phyloP scores from a whole-genome alignment of 2,888 invertebrate species.

The Dysmachus trigonus region DNA sequence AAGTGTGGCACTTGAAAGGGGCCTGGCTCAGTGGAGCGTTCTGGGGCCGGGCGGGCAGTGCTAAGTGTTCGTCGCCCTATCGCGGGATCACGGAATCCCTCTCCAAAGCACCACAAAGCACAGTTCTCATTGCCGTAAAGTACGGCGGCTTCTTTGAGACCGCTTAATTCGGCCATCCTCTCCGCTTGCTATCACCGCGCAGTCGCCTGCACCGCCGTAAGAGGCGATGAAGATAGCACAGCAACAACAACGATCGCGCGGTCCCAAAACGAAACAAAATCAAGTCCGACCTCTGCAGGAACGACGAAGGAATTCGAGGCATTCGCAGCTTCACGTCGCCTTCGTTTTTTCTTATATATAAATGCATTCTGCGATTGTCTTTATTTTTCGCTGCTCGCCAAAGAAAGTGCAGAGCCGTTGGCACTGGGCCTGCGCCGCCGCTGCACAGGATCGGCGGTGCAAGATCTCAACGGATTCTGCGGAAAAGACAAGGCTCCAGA shows the following conservation, averaged over 20 bases:
- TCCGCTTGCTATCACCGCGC: slow-evolving; percentile 8
- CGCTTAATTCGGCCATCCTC: not conserved
- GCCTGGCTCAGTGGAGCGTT: not conserved
- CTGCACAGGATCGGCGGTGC: not conserved
- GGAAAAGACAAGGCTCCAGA: slow-evolving; percentile 20
- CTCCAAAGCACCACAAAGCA: too few relatives aligned
- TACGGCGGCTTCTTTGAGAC: slow-evolving; percentile 24
- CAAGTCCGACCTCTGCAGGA: slow-evolving; percentile 4
- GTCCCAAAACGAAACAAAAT: slow-evolving; percentile 5
- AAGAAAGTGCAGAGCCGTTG: slow-evolving; percentile 41
- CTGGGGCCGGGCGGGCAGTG: not conserved
- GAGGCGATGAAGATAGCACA: slow-evolving; percentile 39
- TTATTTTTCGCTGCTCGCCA: not conserved
- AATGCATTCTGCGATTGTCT: slow-evolving; percentile 38
- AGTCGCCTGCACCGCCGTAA: not conserved
- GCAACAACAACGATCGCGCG: slow-evolving; percentile 11
- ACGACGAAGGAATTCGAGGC: slow-evolving; percentile 16
- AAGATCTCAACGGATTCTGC: slow-evolving; percentile 8
- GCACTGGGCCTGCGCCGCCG: not conserved
- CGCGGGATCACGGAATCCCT: slow-evolving; percentile 15
- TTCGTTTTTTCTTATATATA: not conserved
- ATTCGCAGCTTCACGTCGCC: not conserved
- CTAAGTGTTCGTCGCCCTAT: slow-evolving; percentile 9
- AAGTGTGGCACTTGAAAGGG: slow-evolving; percentile 3
- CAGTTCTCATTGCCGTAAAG: slow-evolving; percentile 9